A percentile compares a stretch with the other conserved stretches of the same genome.
Conservation (phyloP, 2,888 invertebrate species). For the Tiphia femorata region DNA sequence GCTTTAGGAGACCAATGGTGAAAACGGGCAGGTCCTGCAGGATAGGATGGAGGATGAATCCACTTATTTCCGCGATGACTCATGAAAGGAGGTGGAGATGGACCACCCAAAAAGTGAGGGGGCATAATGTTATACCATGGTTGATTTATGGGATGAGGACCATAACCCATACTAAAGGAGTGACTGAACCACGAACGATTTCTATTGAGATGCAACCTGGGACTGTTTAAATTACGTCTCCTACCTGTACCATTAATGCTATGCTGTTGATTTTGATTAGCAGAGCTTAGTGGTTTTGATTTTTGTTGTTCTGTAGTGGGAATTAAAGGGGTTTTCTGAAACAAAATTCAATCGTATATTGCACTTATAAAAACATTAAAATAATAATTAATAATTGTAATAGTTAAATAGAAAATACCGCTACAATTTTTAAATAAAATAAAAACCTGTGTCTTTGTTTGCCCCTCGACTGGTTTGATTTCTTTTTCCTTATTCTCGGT, state of each 20-base stretch:
- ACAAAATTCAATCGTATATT: too few relatives aligned
- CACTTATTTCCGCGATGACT: conserved; percentile 62
- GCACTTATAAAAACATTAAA: neutral
- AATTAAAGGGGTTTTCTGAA: conserved; percentile 54
- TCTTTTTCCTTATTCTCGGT: conserved; percentile 45
- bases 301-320: conserved; percentile 50
- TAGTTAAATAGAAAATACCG: neutral
- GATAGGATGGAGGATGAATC: conserved; percentile 61
- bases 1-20: conserved; percentile 65
- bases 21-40: conserved; percentile 62
- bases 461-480: conserved; percentile 46
- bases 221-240: conserved; percentile 63
- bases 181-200: conserved; percentile 65
- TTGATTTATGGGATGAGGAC: conserved; percentile 62
- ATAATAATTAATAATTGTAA: neutral
- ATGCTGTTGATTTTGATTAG: conserved; percentile 55
- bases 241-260: conserved; percentile 55
- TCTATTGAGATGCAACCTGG: conserved; percentile 57
- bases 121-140: conserved; percentile 64
- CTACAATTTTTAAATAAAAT: neutral
- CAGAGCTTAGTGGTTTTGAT: conserved; percentile 56
- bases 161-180: conserved; percentile 62
- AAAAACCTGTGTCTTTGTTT: conserved; percentile 51
- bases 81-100: conserved; percentile 64
- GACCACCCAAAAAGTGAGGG: conserved; percentile 61